phyloP scores from a whole-genome alignment of 1,140 invertebrate species.

The Micrasema longulum region DNA sequence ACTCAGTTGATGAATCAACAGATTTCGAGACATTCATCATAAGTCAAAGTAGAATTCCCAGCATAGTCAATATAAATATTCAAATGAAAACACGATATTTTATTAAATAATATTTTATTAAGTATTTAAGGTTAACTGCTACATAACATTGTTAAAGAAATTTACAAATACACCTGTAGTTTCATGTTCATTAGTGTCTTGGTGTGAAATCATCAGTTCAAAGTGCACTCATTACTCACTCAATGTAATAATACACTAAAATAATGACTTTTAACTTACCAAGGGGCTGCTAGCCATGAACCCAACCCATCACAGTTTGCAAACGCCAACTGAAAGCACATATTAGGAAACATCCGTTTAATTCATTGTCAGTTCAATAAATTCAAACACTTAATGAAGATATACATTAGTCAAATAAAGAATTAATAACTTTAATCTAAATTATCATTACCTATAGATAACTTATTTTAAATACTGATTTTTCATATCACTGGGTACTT shows the following conservation, averaged over 20 bases:
- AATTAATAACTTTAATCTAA: too few species aligned
- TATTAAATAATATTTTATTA: conserved; percentile 6
- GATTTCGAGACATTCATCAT: too few species aligned
- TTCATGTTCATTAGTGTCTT: conserved; percentile 29
- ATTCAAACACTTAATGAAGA: too few species aligned
- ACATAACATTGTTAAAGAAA: conserved; percentile 9
- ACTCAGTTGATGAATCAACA: too few species aligned
- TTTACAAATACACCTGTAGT: too few species aligned
- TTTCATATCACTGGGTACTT: too few species aligned
- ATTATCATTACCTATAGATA: too few species aligned
- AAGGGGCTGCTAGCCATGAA: background rate
- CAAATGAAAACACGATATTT: too few species aligned
- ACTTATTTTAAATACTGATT: too few species aligned
- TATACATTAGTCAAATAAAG: too few species aligned
- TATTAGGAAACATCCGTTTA: conserved; percentile 16
- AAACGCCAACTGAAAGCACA: conserved; percentile 37
- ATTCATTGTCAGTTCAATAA: conserved; percentile 1
- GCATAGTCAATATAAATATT: too few species aligned
- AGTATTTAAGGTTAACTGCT: background rate
- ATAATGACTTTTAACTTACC: conserved; percentile 41
- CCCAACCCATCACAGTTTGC: background rate
- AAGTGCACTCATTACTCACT: conserved; percentile 36
- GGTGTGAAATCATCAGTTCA: conserved; percentile 26
- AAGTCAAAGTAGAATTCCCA: too few species aligned
- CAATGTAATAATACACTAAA: conserved; percentile 41